Conservation (phyloP, 2,113 vertebrate genomes). For the Rhadina sibilatrix region DNA sequence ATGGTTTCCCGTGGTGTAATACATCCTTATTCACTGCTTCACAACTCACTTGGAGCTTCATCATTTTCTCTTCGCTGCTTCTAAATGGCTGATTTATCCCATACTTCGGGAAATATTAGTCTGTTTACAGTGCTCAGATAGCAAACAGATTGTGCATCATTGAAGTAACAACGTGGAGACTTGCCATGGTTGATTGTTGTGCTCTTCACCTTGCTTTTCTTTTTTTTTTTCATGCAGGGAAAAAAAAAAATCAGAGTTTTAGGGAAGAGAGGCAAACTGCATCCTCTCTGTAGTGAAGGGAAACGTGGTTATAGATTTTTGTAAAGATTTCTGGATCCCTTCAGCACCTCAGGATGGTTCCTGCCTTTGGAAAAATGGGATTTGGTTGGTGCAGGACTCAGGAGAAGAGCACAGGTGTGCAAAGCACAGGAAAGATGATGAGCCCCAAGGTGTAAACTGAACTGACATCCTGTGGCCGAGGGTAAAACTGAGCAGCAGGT, state of each 20-base stretch:
- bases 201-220: conserved; percentile 33
- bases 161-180: background rate
- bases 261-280: background rate
- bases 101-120: conserved; percentile 58
- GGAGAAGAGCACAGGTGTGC: background rate
- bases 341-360: background rate
- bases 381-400: background rate
- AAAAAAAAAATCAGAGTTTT: background rate
- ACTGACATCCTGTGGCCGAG: background rate
- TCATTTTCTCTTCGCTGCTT: conserved; percentile 65
- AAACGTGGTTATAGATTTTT: background rate
- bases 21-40: conserved; percentile 69
- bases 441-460: background rate
- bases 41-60: conserved; percentile 58
- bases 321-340: background rate
- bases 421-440: background rate
- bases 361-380: background rate
- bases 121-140: conserved; percentile 59
- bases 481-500: background rate
- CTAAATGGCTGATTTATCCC: conserved; percentile 70
- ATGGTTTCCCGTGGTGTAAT: conserved; percentile 70
- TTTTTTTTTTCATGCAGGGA: background rate
- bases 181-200: background rate
- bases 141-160: conserved; percentile 56
- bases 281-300: background rate